Percentiles rank a stretch among this genome's conserved stretches.
phyloP scores from a whole-genome alignment of 2,113 vertebrate genomes.

The Lampris megalopsis region DNA sequence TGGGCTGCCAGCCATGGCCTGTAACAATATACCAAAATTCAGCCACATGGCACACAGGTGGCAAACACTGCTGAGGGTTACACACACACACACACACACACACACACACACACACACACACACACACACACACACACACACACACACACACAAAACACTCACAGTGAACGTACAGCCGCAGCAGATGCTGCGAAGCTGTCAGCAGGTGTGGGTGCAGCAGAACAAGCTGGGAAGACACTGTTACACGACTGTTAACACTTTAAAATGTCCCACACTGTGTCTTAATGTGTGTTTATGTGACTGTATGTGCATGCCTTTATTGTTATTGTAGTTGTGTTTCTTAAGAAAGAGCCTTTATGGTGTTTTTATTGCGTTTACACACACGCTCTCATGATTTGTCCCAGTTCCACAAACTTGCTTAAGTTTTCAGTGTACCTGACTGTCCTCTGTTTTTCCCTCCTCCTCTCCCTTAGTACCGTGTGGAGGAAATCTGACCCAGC shows the following conservation, averaged over 20 bases:
- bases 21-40: slow-evolving; percentile 45
- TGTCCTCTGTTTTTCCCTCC: background rate
- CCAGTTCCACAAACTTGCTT: background rate
- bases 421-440: too few species aligned
- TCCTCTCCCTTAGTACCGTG: slow-evolving; percentile 87
- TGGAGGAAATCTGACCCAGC: slow-evolving; percentile 93
- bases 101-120: slow-evolving; percentile 49
- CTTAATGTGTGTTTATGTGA: background rate
- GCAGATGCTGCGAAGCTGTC: slow-evolving; percentile 63
- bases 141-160: slow-evolving; percentile 3
- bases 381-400: too few species aligned
- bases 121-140: slow-evolving; percentile 39
- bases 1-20: slow-evolving; percentile 60
- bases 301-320: background rate
- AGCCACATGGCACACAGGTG: slow-evolving; percentile 56
- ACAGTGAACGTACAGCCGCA: slow-evolving; percentile 34
- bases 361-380: too few species aligned
- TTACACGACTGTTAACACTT: slow-evolving; percentile 35
- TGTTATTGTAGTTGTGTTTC: background rate
- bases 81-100: slow-evolving; percentile 4
- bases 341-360: too few species aligned
- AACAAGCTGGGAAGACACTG: slow-evolving; percentile 27
- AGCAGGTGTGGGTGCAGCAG: slow-evolving; percentile 69
- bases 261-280: background rate
- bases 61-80: slow-evolving; percentile 52